Conservation (phyloP, 2,797 vertebrate genomes). For the Fistularia commersonii region DNA sequence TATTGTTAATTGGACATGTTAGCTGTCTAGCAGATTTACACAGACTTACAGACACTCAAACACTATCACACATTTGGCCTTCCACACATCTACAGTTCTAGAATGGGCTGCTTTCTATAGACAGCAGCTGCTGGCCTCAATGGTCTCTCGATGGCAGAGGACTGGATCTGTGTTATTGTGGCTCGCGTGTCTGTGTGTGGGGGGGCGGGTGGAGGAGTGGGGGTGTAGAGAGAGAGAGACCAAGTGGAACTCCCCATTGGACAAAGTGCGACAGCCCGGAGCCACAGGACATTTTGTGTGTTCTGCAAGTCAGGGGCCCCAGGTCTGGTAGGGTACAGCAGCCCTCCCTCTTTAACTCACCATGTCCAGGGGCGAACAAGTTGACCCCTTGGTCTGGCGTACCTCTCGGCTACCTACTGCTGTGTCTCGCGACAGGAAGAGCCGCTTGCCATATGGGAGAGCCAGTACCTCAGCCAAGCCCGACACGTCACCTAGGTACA, state of each 20-base stretch:
- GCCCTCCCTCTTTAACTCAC: conserved; percentile 48
- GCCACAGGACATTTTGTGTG: conserved; percentile 41
- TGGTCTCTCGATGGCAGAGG: conserved; percentile 39
- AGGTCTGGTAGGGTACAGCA: conserved; percentile 33
- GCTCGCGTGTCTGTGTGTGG: conserved; percentile 19
- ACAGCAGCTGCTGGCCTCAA: conserved; percentile 72
- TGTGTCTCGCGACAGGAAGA: conserved; percentile 65
- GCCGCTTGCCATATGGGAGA: conserved; percentile 63
- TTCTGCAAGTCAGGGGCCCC: conserved; percentile 41
- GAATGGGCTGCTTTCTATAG: conserved; percentile 74
- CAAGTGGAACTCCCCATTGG: conserved; percentile 53
- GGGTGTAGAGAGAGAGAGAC: not conserved
- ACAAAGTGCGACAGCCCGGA: conserved; percentile 38
- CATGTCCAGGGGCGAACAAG: conserved; percentile 68
- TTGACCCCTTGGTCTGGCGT: conserved; percentile 57
- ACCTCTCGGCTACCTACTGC: conserved; percentile 66
- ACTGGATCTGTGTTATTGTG: conserved; percentile 24
- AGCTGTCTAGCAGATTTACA: conserved; percentile 32
- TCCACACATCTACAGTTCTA: conserved; percentile 56
- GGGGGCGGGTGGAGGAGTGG: conserved; percentile 18
- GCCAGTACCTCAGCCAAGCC: conserved; percentile 34
- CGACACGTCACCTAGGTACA: conserved; percentile 68
- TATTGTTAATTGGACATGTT: conserved; percentile 15
- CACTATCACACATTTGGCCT: conserved; percentile 33
- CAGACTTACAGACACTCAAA: conserved; percentile 10